Base-by-base conservation (phyloP, 2,113 vertebrate species). In the Pituophis catenifer region DNA sequence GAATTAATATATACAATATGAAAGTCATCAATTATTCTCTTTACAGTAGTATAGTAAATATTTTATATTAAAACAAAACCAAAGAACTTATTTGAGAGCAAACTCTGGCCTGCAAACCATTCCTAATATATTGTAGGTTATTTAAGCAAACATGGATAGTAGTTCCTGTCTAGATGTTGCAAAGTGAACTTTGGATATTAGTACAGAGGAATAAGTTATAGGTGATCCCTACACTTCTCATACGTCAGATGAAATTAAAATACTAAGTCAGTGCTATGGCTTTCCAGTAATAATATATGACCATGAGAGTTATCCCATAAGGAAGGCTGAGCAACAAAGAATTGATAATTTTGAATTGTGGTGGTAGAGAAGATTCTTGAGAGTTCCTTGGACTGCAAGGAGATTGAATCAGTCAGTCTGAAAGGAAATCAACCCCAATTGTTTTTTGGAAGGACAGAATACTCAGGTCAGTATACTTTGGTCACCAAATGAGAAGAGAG, bases 191-290 rank as follows among this genome's bases (percentile, higher is more conserved):
- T 8, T 26, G 57, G 92, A 29, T 26, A 23, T 15, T 53, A 52
- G 50, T 17, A 88, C 1, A 88, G 86, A 8, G 15, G 90, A 13
- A 5, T 9, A 94, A 92, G 19, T 55, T 48, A 26, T 12, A 65
- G 26, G 38, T 0, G 19, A 90, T 90, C 92, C 94, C 91, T 70
- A 59, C 8, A 88, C 33, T 23, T 10, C 59, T 65, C 57, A 58
- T 92, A 91, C 15, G 55, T 29, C 44, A 90, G 24, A 1, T 92
- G 57, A 94, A 90, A 94, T 93, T 38, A 0, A 93, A 96, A 88
- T 70, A 88, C 62, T 24, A 50, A 26, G 10, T 29, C 26, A 65
- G 26, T 65, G 10, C 59, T 65, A 29, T 65, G 59, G 26, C 26
- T 58, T 58, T 58, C 57, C 57, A 58, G 21, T 58, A 58, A 57